A percentile compares a stretch with the other conserved stretches of the same genome.
Conservation (phyloP, 1,140 invertebrate genomes). For the Microplitis mediator region DNA sequence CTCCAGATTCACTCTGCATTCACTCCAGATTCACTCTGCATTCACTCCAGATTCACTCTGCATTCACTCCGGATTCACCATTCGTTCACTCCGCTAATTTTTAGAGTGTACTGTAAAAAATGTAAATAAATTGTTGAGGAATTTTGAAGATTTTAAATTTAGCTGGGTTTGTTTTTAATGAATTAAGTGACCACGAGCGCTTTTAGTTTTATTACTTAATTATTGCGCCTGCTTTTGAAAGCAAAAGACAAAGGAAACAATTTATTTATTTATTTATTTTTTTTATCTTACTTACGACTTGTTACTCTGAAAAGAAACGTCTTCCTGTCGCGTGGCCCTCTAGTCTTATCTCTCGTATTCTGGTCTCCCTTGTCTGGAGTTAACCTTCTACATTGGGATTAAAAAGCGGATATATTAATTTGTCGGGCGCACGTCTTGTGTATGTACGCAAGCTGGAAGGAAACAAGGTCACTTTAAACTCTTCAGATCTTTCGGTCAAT, state of each 20-base stretch:
- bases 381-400: constrained; percentile 61
- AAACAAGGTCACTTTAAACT: constrained; percentile 4
- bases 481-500: too few relatives aligned
- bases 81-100: too few relatives aligned
- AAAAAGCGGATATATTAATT: constrained; percentile 64
- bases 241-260: too few relatives aligned
- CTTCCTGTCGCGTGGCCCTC: constrained; percentile 60
- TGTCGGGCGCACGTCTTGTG: constrained; percentile 33
- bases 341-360: constrained; percentile 50
- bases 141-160: constrained; percentile 28
- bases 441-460: not conserved
- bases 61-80: too few relatives aligned
- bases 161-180: constrained; percentile 48
- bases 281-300: not conserved
- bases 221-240: constrained; percentile 40
- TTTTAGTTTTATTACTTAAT: constrained; percentile 47
- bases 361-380: constrained; percentile 52
- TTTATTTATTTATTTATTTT: not conserved
- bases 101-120: too few relatives aligned
- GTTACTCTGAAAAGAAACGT: constrained; percentile 33
- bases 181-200: constrained; percentile 45
- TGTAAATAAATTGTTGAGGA: too few relatives aligned
- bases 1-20: too few relatives aligned
- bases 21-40: too few relatives aligned
- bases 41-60: too few relatives aligned